Base-by-base conservation (phyloP, 2,797 vertebrate genomes). In the Todus mexicanus region DNA sequence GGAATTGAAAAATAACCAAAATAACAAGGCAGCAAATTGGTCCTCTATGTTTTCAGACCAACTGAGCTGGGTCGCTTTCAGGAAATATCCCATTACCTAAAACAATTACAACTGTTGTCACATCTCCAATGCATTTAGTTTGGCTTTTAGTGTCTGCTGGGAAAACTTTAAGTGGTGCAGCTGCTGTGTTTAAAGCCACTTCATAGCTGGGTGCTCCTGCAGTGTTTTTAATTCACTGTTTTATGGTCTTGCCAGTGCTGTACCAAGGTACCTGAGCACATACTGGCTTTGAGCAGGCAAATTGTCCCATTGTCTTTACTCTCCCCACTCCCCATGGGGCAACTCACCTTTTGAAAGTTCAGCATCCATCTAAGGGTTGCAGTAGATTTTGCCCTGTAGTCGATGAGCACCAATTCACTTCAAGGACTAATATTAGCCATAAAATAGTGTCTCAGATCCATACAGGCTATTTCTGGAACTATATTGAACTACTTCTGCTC, bases 21-120 rank as follows among this genome's bases (percentile, higher is more conserved):
- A 92, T 72, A 84, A 77, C 61, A 77, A 78, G 68, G 66, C 65
- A 74, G 65, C 57, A 90, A 90, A 93, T 47, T 26, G 43, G 54
- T 71, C 64, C 53, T 91, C 33, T 84, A 33, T 82, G 64, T 60
- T 89, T 92, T 54, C 53, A 45, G 68, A 84, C 29, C 2, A 2
- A 40, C 83, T 60, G 42, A 93, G 50, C 57, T 71, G 64, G 42
- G 85, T 60, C 38, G 40, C 95, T 94, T 93, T 79, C 81, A 80
- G 80, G 86, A 87, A 87, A 87, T 4, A 15, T 69, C 25, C 81
- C 87, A 87, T 90, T 94, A 77, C 81, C 81, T 94, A 43, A 84
- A 92, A 43, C 92, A 90, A 90, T 96, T 92, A 89, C 60, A 72
- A 54, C 27, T 43, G 42, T 76, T 93, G 71, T 79, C 86, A 74